These are phyloP conservation scores for Tyrannus savana DNA, from an alignment of 2,113 vertebrate species.

Conservation along the genomic window DNA sequence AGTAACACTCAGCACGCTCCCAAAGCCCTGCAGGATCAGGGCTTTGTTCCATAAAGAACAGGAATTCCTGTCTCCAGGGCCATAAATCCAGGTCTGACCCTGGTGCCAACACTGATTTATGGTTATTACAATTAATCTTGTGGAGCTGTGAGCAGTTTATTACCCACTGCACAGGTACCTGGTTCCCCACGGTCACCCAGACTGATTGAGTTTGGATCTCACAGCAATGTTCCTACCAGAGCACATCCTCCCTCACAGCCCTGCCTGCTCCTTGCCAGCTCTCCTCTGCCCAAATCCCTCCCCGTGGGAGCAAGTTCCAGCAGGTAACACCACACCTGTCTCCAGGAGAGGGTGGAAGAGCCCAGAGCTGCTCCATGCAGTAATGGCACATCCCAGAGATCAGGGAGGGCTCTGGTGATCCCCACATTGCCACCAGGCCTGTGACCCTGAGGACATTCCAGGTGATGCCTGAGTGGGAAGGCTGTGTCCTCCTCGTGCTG, in stretches of 20 bases:
- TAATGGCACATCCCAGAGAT: rapidly evolving
- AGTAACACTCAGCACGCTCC: background rate
- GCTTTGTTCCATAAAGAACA: constrained; percentile 56
- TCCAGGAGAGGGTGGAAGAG: background rate
- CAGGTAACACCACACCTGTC: background rate
- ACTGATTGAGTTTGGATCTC: background rate
- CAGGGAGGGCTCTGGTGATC: background rate
- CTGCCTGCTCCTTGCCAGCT: background rate
- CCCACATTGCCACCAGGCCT: rapidly evolving
- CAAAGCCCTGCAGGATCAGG: background rate
- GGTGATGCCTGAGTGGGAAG: rapidly evolving
- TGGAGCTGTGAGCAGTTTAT: constrained; percentile 5
- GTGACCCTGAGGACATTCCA: background rate
- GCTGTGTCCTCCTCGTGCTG: rapidly evolving
- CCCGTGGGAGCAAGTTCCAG: background rate
- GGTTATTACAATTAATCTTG: constrained; percentile 53
- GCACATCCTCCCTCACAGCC: background rate
- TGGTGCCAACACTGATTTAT: constrained; percentile 17
- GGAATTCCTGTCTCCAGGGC: constrained; percentile 60
- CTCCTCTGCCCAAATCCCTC: background rate
- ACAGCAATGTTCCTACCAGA: background rate
- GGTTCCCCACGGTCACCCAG: background rate
- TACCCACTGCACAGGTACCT: constrained; percentile 10
- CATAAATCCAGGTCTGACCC: constrained; percentile 42
- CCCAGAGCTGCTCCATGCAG: rapidly evolving